A percentile compares a stretch with the other conserved stretches of the same genome.
phyloP scores from a whole-genome alignment of 2,888 invertebrate genomes.

The Chrysolina haemoptera region DNA sequence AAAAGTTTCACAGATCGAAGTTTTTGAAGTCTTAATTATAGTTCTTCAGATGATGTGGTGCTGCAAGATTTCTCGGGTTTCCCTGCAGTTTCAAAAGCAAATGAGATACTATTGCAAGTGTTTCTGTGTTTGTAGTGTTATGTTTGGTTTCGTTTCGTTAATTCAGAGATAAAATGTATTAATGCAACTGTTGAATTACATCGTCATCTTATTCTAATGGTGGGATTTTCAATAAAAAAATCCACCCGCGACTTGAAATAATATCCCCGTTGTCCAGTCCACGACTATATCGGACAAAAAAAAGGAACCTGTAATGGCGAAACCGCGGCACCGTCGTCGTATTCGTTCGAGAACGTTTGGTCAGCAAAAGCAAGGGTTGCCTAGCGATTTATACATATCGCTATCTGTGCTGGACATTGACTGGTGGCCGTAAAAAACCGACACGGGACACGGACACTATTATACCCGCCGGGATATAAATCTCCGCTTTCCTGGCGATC shows the following conservation, averaged over 20 bases:
- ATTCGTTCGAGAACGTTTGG: slow-evolving; percentile 26
- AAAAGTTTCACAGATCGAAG: too few species aligned
- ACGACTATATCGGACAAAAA: slow-evolving; percentile 4
- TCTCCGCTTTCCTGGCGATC: slow-evolving; percentile 54
- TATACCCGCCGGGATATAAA: slow-evolving; percentile 61
- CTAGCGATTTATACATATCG: slow-evolving; percentile 63
- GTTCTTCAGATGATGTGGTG: too few species aligned
- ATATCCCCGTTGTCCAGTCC: slow-evolving; percentile 54
- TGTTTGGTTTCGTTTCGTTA: too few species aligned
- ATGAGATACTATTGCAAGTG: too few species aligned
- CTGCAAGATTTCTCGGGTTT: too few species aligned
- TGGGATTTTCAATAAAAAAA: slow-evolving; percentile 57
- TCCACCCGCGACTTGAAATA: slow-evolving; percentile 57
- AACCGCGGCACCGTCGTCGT: not conserved
- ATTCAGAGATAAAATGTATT: too few species aligned
- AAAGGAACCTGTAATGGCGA: slow-evolving; percentile 1
- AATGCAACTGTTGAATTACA: too few species aligned
- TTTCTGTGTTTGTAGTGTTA: too few species aligned
- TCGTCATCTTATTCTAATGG: too few species aligned
- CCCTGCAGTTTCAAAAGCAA: too few species aligned
- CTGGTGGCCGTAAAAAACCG: slow-evolving; percentile 64
- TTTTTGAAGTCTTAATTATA: too few species aligned
- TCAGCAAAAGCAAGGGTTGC: slow-evolving; percentile 66
- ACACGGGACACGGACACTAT: slow-evolving; percentile 62
- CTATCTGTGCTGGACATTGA: slow-evolving; percentile 65